Evolutionary conservation across 2,888 invertebrate species (phyloP).

Genomic region (Acronicta psi): DNA sequence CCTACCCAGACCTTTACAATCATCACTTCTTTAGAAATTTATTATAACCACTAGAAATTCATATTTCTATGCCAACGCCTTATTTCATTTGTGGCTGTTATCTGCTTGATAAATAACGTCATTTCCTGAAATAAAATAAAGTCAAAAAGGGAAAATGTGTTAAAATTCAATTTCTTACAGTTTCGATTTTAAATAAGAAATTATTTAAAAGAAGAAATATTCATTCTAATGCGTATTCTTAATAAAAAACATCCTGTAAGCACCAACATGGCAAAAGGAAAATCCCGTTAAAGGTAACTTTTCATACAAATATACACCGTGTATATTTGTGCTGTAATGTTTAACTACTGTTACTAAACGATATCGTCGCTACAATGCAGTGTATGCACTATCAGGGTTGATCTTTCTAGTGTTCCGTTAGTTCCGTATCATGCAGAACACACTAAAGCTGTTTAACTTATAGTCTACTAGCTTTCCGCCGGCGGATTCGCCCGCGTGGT

Average conservation of each 20-base stretch:
- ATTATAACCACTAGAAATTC: too few relatives aligned
- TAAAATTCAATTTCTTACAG: conserved; percentile 50
- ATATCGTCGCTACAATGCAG: conserved; percentile 41
- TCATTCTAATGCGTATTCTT: conserved; percentile 22
- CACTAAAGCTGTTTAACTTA: too few relatives aligned
- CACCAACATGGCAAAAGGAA: conserved; percentile 58
- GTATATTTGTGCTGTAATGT: conserved; percentile 60
- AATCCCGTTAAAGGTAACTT: conserved; percentile 68
- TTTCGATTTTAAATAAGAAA: conserved; percentile 41
- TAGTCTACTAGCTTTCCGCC: too few relatives aligned
- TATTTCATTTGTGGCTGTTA: conserved; percentile 14
- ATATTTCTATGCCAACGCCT: background rate
- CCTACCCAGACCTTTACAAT: too few relatives aligned
- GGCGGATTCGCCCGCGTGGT: too few relatives aligned
- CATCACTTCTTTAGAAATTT: too few relatives aligned
- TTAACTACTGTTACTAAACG: conserved; percentile 61
- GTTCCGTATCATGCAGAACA: too few relatives aligned
- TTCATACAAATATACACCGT: conserved; percentile 63
- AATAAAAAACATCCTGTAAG: conserved; percentile 45
- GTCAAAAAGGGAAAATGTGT: conserved; percentile 24
- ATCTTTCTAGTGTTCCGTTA: too few relatives aligned
- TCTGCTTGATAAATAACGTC: conserved; percentile 26
- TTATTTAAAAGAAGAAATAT: conserved; percentile 21
- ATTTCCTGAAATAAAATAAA: conserved; percentile 15
- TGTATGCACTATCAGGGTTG: conserved; percentile 5